phyloP scores from a whole-genome alignment of 2,888 invertebrate species.

The Standfussiana lucernea region DNA sequence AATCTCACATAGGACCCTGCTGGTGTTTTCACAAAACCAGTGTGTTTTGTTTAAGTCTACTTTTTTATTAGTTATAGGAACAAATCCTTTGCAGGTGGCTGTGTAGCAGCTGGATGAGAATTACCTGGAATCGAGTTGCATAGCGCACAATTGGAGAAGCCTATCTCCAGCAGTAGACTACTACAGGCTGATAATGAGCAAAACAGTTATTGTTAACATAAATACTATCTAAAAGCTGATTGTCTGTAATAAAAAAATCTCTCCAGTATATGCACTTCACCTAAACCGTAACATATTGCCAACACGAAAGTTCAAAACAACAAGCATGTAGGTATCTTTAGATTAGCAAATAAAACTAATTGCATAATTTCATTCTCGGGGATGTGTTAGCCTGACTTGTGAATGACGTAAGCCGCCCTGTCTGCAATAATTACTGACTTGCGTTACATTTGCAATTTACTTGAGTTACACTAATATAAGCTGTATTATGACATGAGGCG shows the following conservation, averaged over 20 bases:
- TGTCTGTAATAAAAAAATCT: not conserved
- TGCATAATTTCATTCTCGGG: conserved; percentile 55
- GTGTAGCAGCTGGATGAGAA: not conserved
- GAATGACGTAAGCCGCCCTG: conserved; percentile 44
- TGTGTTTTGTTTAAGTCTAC: not conserved
- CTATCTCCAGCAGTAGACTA: not conserved
- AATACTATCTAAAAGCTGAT: not conserved
- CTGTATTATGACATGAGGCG: conserved; percentile 32
- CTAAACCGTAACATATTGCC: not conserved
- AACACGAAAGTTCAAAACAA: conserved; percentile 21
- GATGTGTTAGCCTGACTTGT: conserved; percentile 37
- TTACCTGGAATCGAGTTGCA: not conserved
- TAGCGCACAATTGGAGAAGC: not conserved
- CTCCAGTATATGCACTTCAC: not conserved
- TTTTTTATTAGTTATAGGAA: not conserved
- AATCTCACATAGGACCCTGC: not conserved
- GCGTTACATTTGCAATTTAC: conserved; percentile 42
- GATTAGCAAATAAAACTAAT: conserved; percentile 53
- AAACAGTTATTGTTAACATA: not conserved
- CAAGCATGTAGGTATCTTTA: conserved; percentile 31
- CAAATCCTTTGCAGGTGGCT: not conserved
- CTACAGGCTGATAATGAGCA: not conserved
- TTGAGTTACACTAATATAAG: conserved; percentile 37
- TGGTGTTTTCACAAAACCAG: not conserved
- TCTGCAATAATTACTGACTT: conserved; percentile 54